These are phyloP conservation scores for Hydractinia symbiolongicarpus DNA, from an alignment of 30 jellyfish, hydroid and myxozoan genomes.

Conservation along the genomic window DNA sequence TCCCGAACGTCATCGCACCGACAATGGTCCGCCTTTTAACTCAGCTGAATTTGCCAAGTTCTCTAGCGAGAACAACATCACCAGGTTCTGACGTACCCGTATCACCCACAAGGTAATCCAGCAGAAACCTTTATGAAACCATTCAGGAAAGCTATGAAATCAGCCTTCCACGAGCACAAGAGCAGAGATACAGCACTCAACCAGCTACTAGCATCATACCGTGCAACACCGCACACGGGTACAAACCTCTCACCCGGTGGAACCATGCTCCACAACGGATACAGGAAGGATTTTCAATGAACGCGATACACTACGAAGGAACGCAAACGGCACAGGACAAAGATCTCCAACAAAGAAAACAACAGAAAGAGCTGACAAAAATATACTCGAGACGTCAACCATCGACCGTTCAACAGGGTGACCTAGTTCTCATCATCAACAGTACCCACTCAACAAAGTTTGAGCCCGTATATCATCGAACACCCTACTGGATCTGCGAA, in stretches of 20 bases:
- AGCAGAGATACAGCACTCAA: background rate
- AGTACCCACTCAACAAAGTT: background rate
- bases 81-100: background rate
- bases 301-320: background rate
- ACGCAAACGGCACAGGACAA: background rate
- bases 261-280: background rate
- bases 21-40: conserved; percentile 15
- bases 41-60: background rate
- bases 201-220: background rate
- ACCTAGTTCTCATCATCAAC: background rate
- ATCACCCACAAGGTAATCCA: conserved; percentile 8
- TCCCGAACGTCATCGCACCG: background rate
- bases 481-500: background rate
- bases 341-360: background rate
- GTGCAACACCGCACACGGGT: conserved; percentile 3
- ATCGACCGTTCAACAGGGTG: background rate
- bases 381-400: background rate
- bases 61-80: background rate
- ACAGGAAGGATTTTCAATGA: background rate
- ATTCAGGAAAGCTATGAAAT: conserved; percentile 18
- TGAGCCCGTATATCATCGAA: background rate
- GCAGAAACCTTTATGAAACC: conserved; percentile 31
- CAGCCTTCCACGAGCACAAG: background rate
- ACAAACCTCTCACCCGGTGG: background rate
- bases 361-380: background rate